These are phyloP conservation scores for Rhimphoctona megacephalus DNA, from an alignment of 2,888 invertebrate genomes.

Conservation along the genomic window DNA sequence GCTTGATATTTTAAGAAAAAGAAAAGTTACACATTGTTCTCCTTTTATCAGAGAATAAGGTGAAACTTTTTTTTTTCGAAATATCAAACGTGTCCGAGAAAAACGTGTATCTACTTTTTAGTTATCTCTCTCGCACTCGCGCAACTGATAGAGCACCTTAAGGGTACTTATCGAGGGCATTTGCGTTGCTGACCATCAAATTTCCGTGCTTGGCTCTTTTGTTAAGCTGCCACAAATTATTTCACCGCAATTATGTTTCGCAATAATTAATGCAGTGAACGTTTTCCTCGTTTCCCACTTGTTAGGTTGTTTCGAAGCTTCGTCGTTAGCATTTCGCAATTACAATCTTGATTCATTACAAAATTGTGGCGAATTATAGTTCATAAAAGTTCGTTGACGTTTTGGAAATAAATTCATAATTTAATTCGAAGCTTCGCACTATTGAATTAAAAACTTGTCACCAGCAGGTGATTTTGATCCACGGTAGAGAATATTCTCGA, in stretches of 20 bases:
- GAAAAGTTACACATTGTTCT: too few relatives aligned
- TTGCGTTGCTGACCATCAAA: neutral
- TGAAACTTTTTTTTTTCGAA: too few relatives aligned
- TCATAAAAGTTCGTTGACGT: neutral
- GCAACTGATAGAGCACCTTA: too few relatives aligned
- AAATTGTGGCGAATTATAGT: neutral
- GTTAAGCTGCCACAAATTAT: neutral
- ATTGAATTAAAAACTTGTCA: neutral
- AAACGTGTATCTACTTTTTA: too few relatives aligned
- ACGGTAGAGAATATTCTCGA: neutral
- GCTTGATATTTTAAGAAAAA: too few relatives aligned
- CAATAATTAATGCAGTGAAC: conserved; percentile 14
- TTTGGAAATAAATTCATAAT: neutral
- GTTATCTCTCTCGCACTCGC: too few relatives aligned
- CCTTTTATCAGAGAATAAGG: too few relatives aligned
- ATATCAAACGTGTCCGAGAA: too few relatives aligned
- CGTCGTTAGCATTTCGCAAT: neutral
- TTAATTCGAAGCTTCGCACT: neutral
- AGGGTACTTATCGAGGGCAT: neutral
- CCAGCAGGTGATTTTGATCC: neutral
- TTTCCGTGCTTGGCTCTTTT: neutral
- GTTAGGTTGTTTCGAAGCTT: neutral
- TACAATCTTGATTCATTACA: neutral
- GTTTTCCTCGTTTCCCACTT: neutral
- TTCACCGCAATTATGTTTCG: neutral